Conservation (phyloP, 2,888 invertebrate species). For the Pristionchus entomophagus region DNA sequence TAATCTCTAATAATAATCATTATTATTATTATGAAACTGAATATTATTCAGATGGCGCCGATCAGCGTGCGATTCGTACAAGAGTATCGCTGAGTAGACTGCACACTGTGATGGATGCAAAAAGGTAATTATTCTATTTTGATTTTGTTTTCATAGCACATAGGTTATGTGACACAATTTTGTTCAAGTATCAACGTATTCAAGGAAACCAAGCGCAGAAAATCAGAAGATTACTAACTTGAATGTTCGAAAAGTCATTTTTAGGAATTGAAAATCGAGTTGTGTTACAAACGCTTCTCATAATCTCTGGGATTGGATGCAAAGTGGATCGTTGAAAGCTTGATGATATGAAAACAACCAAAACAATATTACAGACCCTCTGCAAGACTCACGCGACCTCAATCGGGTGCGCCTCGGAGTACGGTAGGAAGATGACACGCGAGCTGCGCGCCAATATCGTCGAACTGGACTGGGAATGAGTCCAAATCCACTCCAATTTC, state of each 20-base stretch:
- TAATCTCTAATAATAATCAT: no score
- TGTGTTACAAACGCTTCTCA: slow-evolving; percentile 1
- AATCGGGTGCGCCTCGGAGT: slow-evolving; percentile 61
- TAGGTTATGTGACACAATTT: no score
- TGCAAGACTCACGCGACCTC: slow-evolving; percentile 63
- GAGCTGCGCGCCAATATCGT: slow-evolving; percentile 66
- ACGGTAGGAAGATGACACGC: slow-evolving; percentile 60
- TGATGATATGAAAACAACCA: no score
- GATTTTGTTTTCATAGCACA: no score
- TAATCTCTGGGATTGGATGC: no score
- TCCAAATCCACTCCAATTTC: neutral
- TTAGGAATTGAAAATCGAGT: neutral
- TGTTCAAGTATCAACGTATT: neutral
- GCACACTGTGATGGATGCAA: slow-evolving; percentile 68
- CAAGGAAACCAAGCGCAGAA: neutral
- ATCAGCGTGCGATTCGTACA: slow-evolving; percentile 65
- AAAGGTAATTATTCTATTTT: slow-evolving; percentile 55
- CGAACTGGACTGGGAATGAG: slow-evolving; percentile 64
- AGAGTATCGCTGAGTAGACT: slow-evolving; percentile 59
- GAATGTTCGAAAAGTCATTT: neutral
- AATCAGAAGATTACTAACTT: neutral
- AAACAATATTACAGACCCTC: slow-evolving; percentile 57
- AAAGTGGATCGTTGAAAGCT: no score
- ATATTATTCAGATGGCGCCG: slow-evolving; percentile 56
- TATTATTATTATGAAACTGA: neutral